Evolutionary conservation across 2,888 invertebrate species (phyloP), one percentile per base, ranked within the genome.

Genomic region (Lithodes maja): DNA sequence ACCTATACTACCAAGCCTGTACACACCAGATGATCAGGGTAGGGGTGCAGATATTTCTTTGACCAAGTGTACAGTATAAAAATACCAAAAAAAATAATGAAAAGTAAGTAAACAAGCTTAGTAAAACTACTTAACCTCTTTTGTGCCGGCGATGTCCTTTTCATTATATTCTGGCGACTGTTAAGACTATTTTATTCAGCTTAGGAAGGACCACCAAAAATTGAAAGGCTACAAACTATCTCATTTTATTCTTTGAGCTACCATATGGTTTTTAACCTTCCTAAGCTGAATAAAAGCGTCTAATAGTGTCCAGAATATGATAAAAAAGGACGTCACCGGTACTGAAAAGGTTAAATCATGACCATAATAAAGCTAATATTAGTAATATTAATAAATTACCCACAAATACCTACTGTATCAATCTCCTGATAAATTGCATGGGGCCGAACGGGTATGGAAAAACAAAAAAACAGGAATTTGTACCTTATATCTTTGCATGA

Each of bases 361-460:
- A 68, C 49, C 9, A 61, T 1, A 81, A 33, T 82, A 80, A n/a
- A 54, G n/a, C 33, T 33, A 82, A 68, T 50, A 50, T 61, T 82
- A 49, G 49, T 68, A 82, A 5, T 50, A 61, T 82, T 49, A 82
- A 68, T 81, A 15, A 77, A 68, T 85, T 85, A 69, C 68, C 69
- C 77, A 85, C 15, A 69, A 52, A 89, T 84, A 89, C 88, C 88
- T 89, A 89, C 88, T 89, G 88, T 85, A 85, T 89, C 88, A 77
- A 89, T 89, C 85, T 89, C 88, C 88, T 89, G 88, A 69, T 79
- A 88, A 69, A 83, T 50, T 80, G 74, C 84, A 74, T 71, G 86
- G n/a, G 75, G 33, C 5, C 80, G 81, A 74, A 55, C 53, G 79
- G 86, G 74, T 74, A 82, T 50, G 86, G 79, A 82, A 77, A 86